Evolutionary conservation across 2,113 vertebrate species (phyloP).

Genomic region (Polyodon spathula): DNA sequence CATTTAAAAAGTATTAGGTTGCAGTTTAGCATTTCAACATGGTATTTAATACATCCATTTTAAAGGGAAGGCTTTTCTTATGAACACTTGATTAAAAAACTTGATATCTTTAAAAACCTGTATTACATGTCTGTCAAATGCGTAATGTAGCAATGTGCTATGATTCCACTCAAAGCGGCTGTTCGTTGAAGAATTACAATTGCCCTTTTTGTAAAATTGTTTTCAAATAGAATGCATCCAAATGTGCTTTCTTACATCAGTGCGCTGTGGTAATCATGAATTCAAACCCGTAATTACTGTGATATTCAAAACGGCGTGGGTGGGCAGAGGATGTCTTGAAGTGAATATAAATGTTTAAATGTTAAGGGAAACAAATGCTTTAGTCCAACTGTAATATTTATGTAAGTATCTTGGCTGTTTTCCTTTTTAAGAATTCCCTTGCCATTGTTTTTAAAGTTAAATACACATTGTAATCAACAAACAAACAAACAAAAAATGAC

Average conservation of each 20-base stretch:
- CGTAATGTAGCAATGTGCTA: too few relatives aligned
- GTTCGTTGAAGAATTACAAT: constrained; percentile 1
- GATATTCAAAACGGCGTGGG: not conserved
- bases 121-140: too few relatives aligned
- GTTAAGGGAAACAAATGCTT: not conserved
- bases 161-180: too few relatives aligned
- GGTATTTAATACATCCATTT: too few relatives aligned
- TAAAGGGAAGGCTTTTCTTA: too few relatives aligned
- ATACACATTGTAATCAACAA: too few relatives aligned
- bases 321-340: not conserved
- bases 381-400: not conserved
- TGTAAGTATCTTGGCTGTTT: constrained; percentile 10
- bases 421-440: constrained; percentile 8
- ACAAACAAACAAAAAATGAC: too few relatives aligned
- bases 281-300: constrained; percentile 2
- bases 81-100: too few relatives aligned
- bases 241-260: not conserved
- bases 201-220: not conserved
- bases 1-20: too few relatives aligned
- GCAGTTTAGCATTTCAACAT: too few relatives aligned
- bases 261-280: not conserved
- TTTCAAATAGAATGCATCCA: not conserved
- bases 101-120: too few relatives aligned
- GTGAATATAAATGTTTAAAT: not conserved
- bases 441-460: constrained; percentile 6